Evolutionary conservation across 37 sponge, comb jelly and placozoan species (phyloP).

Genomic region (Haliclona indistincta): DNA sequence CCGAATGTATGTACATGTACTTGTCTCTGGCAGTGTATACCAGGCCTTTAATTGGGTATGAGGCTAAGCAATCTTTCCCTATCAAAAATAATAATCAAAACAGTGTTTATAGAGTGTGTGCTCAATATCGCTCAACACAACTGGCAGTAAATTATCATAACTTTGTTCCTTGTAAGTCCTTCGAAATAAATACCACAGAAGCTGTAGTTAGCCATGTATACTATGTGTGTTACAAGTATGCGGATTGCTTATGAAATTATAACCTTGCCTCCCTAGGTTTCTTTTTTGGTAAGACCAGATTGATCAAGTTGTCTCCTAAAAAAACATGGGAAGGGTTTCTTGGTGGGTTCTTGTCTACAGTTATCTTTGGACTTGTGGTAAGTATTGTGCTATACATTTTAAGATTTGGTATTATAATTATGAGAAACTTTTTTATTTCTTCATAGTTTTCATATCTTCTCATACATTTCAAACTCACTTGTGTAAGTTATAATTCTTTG

Average conservation of each 20-base stretch:
- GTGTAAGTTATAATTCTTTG: slow-evolving; percentile 60
- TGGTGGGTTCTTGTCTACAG: slow-evolving; percentile 81
- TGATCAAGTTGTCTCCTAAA: slow-evolving; percentile 97
- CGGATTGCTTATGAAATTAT: neutral
- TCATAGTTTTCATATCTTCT: slow-evolving; percentile 71
- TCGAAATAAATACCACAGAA: too few species aligned
- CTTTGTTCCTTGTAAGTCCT: too few species aligned
- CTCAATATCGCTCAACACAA: too few species aligned
- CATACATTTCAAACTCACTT: slow-evolving; percentile 68
- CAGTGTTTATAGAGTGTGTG: too few species aligned
- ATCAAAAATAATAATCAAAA: too few species aligned
- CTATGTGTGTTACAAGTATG: too few species aligned
- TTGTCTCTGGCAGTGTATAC: too few species aligned
- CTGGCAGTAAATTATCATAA: too few species aligned
- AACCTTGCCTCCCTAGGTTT: slow-evolving; percentile 54
- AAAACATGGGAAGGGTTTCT: slow-evolving; percentile 99
- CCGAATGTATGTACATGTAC: too few species aligned
- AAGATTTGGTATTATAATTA: neutral
- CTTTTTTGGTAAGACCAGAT: slow-evolving; percentile 91
- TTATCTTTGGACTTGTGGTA: slow-evolving; percentile 86
- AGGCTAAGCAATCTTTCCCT: too few species aligned
- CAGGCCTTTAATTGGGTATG: too few species aligned
- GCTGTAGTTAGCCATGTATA: too few species aligned
- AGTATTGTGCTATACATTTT: neutral
- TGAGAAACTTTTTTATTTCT: slow-evolving; percentile 3